These are phyloP conservation scores for Nothobranchius kuhntae DNA, from an alignment of 2,113 vertebrate species.

Conservation along the genomic window DNA sequence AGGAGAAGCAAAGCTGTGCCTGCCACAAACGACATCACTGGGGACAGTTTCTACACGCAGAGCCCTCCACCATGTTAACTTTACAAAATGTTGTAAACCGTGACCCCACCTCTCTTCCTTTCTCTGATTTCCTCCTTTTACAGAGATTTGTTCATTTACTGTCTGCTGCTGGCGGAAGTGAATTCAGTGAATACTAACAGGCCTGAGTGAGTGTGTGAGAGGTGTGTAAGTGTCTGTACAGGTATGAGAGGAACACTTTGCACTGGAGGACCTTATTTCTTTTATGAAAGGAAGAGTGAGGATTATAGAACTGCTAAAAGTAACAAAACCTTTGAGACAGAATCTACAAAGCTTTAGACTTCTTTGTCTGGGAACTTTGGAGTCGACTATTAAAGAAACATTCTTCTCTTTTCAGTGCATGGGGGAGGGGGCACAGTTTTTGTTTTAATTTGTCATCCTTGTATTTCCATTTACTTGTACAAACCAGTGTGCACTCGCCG, in stretches of 20 bases:
- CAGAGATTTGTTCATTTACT: conserved; percentile 57
- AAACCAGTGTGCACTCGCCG: conserved; percentile 14
- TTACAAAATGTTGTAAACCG: conserved; percentile 31
- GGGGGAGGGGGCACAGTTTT: not conserved
- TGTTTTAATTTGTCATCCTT: not conserved
- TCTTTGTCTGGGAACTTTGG: not conserved
- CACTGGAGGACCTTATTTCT: conserved; percentile 62
- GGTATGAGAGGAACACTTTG: conserved; percentile 62
- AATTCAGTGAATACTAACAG: conserved; percentile 70
- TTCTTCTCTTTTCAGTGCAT: conserved; percentile 16
- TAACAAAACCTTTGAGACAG: conserved; percentile 37
- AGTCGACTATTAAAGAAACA: conserved; percentile 12
- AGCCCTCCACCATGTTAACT: conserved; percentile 39
- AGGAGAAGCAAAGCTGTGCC: conserved; percentile 31
- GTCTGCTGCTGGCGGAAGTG: conserved; percentile 45
- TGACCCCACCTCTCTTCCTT: conserved; percentile 21
- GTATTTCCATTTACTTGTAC: conserved; percentile 28
- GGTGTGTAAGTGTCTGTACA: conserved; percentile 65
- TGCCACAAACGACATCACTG: conserved; percentile 27
- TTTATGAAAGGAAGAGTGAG: conserved; percentile 8
- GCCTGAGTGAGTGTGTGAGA: conserved; percentile 37
- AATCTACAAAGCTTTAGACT: conserved; percentile 55
- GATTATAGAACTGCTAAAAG: conserved; percentile 43
- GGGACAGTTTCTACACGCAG: conserved; percentile 55
- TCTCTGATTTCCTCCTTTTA: conserved; percentile 55